These are phyloP conservation scores for Gymnothorax reevesii DNA, from an alignment of 2,797 vertebrate species.

Conservation along the genomic window DNA sequence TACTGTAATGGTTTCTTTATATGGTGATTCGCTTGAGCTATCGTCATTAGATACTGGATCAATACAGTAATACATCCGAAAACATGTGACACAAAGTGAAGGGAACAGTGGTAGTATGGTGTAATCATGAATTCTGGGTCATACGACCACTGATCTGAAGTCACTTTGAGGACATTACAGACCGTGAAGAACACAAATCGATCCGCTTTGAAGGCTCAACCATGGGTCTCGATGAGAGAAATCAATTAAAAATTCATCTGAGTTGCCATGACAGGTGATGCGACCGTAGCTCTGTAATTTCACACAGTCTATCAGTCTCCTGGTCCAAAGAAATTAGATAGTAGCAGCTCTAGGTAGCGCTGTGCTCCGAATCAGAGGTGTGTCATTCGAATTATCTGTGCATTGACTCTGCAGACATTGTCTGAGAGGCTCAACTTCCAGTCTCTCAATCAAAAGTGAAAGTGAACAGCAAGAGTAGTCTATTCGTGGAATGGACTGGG, in stretches of 20 bases:
- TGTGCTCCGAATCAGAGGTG: neutral
- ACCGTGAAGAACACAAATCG: neutral
- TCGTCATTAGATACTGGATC: neutral
- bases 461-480: neutral
- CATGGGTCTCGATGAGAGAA: neutral
- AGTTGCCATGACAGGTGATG: neutral
- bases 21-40: neutral
- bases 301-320: neutral
- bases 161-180: neutral
- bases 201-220: neutral
- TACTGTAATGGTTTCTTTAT: neutral
- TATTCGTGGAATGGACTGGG: neutral
- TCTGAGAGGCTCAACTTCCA: neutral
- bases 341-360: neutral
- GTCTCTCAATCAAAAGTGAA: neutral
- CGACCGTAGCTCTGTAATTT: neutral
- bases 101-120: neutral
- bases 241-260: neutral
- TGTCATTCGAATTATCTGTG: neutral
- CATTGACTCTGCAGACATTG: neutral
- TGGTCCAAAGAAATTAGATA: neutral
- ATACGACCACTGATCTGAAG: neutral
- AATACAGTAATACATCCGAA: neutral
- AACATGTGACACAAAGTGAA: neutral
- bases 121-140: neutral